Evolutionary conservation across 2,113 vertebrate genomes (phyloP), one percentile per base, ranked within the genome.

Genomic region (Megaceryle maxima): DNA sequence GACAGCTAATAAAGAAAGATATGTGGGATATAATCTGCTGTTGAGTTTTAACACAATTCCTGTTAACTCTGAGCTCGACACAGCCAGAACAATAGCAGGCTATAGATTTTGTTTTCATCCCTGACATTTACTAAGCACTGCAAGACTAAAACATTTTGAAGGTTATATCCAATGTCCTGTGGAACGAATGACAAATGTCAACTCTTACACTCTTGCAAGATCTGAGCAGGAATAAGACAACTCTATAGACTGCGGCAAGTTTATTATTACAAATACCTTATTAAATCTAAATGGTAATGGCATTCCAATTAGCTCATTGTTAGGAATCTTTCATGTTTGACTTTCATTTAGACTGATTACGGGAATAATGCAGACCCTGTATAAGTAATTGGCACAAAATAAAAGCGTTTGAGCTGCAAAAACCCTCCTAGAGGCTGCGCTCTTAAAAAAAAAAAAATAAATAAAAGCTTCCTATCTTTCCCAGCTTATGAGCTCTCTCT

Each of bases 381-480:
- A 89, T 95, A 96, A 96, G 96, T 96, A 96, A 97, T 96, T 97
- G 96, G 96, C 96, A 97, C 96, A 94, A 95, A 97, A 97, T 97
- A 96, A 97, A 97, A 97, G 96, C 88, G 1, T 94, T 85, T 84
- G 92, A 96, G 95, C 94, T 96, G 96, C 94, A 97, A 94, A 97
- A 96, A 96, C 94, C 96, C 96, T 95, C 96, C 91, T 96, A 95
- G 94, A 97, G 96, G 88, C 96, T 96, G 95, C 16, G 26, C 74
- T 95, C 96, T 87, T 66, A 35, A 67, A 83, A 94, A 87, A 94
- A 87, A 86, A 86, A 57, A 13, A 85, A 96, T 88, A 97, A 96
- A 97, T 97, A 97, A 97, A 97, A 96, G 96, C 96, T 96, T 97
- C 95, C 96, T 97, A 97, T 97, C 96, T 97, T 96, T 97, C 94